These are phyloP conservation scores for Linepithema humile DNA, from an alignment of 1,140 invertebrate species.

Conservation along the genomic window DNA sequence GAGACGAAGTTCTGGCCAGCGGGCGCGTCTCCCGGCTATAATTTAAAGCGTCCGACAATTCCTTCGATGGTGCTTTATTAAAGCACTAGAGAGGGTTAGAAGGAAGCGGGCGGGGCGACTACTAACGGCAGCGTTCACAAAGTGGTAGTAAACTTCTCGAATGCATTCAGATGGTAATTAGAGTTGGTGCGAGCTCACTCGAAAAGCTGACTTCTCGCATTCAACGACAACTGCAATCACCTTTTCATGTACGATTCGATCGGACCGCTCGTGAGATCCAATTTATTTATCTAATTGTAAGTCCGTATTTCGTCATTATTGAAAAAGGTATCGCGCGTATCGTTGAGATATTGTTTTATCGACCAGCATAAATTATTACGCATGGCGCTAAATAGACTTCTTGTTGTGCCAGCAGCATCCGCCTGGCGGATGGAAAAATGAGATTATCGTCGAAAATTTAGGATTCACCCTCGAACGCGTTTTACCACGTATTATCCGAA, in stretches of 20 bases:
- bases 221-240: slow-evolving; percentile 56
- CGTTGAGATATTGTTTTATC: background rate
- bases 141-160: slow-evolving; percentile 32
- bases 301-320: background rate
- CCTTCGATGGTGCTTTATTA: slow-evolving; percentile 67
- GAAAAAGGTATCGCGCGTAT: no score
- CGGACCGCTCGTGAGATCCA: background rate
- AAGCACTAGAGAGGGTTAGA: slow-evolving; percentile 32
- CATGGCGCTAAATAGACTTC: slow-evolving; percentile 7
- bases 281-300: background rate
- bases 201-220: background rate
- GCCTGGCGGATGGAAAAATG: slow-evolving; percentile 75
- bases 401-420: slow-evolving; percentile 58
- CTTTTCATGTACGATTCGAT: slow-evolving; percentile 31
- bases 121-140: background rate
- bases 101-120: background rate
- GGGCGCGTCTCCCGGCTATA: slow-evolving; percentile 78
- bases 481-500: slow-evolving; percentile 81
- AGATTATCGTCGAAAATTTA: slow-evolving; percentile 80
- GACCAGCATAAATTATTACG: slow-evolving; percentile 13
- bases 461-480: slow-evolving; percentile 81
- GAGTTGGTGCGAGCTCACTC: background rate
- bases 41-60: slow-evolving; percentile 73
- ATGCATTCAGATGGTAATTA: slow-evolving; percentile 59
- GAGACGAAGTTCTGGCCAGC: slow-evolving; percentile 66